Evolutionary conservation across 2,797 vertebrate species (phyloP).

Genomic region (Karalla daura): DNA sequence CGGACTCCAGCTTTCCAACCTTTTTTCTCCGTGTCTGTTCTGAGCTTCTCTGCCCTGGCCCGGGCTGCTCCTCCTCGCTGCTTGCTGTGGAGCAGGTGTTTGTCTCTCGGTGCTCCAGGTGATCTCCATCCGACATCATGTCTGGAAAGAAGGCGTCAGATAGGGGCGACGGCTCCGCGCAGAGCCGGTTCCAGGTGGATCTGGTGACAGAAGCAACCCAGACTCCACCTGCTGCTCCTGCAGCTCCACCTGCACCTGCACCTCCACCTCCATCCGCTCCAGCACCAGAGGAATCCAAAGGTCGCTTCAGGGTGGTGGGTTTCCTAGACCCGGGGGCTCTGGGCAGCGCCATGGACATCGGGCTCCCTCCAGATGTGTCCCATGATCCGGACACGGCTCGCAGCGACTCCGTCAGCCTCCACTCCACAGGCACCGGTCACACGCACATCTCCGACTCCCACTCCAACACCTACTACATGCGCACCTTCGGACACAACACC

Average conservation of each 20-base stretch:
- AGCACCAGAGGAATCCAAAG: constrained; percentile 84
- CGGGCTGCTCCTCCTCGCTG: neutral
- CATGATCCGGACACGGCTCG: constrained; percentile 89
- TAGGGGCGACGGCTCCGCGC: constrained; percentile 81
- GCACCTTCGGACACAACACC: constrained; percentile 98
- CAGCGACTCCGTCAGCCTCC: constrained; percentile 91
- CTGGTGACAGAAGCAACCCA: constrained; percentile 82
- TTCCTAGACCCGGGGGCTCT: constrained; percentile 85
- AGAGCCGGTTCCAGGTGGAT: constrained; percentile 95
- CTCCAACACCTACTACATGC: constrained; percentile 95
- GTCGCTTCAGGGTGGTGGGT: constrained; percentile 90
- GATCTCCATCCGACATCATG: no score
- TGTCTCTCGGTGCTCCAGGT: neutral
- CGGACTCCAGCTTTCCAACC: neutral
- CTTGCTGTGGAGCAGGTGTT: constrained; percentile 21
- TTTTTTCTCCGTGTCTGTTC: neutral
- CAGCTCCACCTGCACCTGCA: constrained; percentile 8
- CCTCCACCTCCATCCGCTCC: constrained; percentile 15
- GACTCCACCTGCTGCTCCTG: neutral
- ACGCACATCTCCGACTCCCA: constrained; percentile 95
- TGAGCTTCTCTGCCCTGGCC: neutral
- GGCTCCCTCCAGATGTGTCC: constrained; percentile 72
- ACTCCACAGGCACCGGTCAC: constrained; percentile 89
- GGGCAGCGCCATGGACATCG: constrained; percentile 83
- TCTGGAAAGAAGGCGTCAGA: constrained; percentile 78